Percentiles rank a stretch among this genome's conserved stretches.
Evolutionary conservation across 2,113 vertebrate genomes (phyloP).

Genomic region (Meleagris gallopavo): DNA sequence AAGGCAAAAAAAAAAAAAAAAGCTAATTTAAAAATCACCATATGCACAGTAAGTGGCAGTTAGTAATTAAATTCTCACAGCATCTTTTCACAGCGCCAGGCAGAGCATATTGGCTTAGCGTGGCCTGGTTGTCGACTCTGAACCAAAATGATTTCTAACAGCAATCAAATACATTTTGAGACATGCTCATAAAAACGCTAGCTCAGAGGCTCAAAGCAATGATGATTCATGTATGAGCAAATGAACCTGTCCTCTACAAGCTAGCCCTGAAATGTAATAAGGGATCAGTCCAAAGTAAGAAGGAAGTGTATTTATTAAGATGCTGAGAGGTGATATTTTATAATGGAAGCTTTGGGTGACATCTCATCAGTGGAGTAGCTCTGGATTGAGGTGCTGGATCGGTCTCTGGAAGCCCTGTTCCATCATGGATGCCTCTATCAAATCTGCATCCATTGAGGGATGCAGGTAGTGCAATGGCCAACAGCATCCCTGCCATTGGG

Average conservation of each 20-base stretch:
- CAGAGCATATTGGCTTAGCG: constrained; percentile 67
- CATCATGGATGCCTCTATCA: neutral
- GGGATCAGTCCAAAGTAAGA: neutral
- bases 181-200: constrained; percentile 48
- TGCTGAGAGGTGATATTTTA: constrained; percentile 3
- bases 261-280: constrained; percentile 5
- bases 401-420: neutral
- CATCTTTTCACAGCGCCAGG: constrained; percentile 58
- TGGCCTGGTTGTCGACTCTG: constrained; percentile 51
- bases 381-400: neutral
- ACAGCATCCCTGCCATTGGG: neutral
- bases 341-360: neutral
- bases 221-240: constrained; percentile 68
- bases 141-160: constrained; percentile 72
- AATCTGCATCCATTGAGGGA: neutral
- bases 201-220: constrained; percentile 66
- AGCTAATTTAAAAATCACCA: constrained; percentile 47
- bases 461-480: neutral
- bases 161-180: constrained; percentile 70
- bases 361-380: neutral
- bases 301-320: neutral
- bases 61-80: constrained; percentile 73
- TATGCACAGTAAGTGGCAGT: constrained; percentile 63
- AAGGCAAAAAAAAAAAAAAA: neutral
- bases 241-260: constrained; percentile 58